phyloP scores from a whole-genome alignment of 2,113 vertebrate genomes.

The Craseonycteris thonglongyai region DNA sequence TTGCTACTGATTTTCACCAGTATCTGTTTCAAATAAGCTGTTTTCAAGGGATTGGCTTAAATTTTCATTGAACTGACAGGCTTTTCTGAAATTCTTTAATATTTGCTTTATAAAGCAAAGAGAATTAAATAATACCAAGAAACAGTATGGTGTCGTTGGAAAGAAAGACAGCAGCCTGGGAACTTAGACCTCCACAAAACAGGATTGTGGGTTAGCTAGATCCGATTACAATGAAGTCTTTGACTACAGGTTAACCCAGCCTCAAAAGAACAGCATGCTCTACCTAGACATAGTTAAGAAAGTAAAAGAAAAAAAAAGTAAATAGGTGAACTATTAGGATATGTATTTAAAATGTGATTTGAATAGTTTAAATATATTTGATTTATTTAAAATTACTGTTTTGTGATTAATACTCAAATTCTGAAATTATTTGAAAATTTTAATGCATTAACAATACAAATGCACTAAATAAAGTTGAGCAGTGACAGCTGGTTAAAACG shows the following conservation, averaged over 20 bases:
- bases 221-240: slow-evolving; percentile 42
- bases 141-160: not conserved
- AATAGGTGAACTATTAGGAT: not conserved
- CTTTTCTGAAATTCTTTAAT: not conserved
- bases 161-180: not conserved
- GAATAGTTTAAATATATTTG: not conserved
- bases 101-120: not conserved
- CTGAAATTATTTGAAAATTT: not conserved
- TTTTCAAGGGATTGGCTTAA: not conserved
- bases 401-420: not conserved
- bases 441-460: not conserved
- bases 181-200: not conserved
- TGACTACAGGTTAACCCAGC: not conserved
- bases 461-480: not conserved
- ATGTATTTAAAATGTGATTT: not conserved
- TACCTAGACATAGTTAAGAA: not conserved
- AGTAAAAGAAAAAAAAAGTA: not conserved
- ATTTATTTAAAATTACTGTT: not conserved
- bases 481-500: not conserved
- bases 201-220: not conserved
- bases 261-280: not conserved
- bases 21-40: not conserved
- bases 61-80: not conserved
- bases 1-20: not conserved
- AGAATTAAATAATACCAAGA: not conserved